A percentile compares a stretch with the other conserved stretches of the same genome.
Conservation (phyloP, 2,888 invertebrate genomes). For the Parnassius orleans region DNA sequence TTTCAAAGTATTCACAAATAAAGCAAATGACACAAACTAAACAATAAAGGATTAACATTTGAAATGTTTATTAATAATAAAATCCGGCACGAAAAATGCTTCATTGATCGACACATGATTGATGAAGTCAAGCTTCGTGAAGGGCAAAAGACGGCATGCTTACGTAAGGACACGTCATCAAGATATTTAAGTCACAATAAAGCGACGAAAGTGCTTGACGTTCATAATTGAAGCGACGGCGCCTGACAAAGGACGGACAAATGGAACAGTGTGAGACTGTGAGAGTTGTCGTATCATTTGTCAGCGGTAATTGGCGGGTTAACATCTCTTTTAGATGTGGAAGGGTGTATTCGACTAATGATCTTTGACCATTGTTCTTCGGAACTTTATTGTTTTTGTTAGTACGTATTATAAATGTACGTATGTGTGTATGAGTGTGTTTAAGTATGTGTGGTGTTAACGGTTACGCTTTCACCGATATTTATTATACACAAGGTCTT, state of each 20-base stretch:
- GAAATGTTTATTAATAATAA: not conserved
- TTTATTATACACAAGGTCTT: not conserved
- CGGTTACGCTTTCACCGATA: slow-evolving; percentile 10
- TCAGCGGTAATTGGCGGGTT: slow-evolving; percentile 20
- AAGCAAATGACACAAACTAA: not conserved
- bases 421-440: not conserved
- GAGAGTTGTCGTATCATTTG: slow-evolving; percentile 18
- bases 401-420: not conserved
- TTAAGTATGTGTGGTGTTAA: not conserved
- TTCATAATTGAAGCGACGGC: slow-evolving; percentile 13
- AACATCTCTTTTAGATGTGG: slow-evolving; percentile 16
- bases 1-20: no score
- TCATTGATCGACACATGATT: not conserved
- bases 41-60: not conserved
- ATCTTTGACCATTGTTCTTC: slow-evolving; percentile 16
- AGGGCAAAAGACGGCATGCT: slow-evolving; percentile 6
- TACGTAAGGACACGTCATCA: slow-evolving; percentile 9
- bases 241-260: slow-evolving; percentile 7
- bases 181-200: slow-evolving; percentile 14
- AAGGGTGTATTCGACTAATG: slow-evolving; percentile 16
- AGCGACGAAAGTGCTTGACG: slow-evolving; percentile 8
- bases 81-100: not conserved
- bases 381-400: slow-evolving; percentile 2
- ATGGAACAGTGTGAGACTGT: slow-evolving; percentile 8
- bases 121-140: not conserved